A percentile compares a stretch with the other conserved stretches of the same genome.
Evolutionary conservation across 2,888 invertebrate genomes (phyloP).

Genomic region (Drepanosiphum platanoidis): DNA sequence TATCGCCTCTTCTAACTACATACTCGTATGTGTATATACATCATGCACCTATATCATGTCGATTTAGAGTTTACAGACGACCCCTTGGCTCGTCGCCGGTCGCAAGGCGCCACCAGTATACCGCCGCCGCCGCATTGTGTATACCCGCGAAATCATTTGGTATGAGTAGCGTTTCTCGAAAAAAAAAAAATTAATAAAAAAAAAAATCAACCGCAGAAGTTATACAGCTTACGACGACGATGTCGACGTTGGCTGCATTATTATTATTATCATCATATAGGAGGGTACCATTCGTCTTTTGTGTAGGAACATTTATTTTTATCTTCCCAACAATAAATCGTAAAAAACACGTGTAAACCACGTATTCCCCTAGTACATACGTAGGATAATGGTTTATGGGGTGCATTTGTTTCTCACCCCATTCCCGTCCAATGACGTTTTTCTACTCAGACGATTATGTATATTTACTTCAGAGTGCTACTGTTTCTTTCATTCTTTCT

Average conservation of each 20-base stretch:
- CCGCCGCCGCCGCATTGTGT: background rate
- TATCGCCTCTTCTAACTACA: too few species aligned
- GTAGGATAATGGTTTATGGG: background rate
- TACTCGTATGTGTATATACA: too few species aligned
- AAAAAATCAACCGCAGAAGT: background rate
- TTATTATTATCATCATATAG: background rate
- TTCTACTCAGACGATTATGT: background rate
- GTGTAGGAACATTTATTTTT: background rate
- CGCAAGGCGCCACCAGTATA: background rate
- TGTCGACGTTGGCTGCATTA: background rate
- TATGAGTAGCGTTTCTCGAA: background rate
- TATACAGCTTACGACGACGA: too few species aligned
- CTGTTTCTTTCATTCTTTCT: too few species aligned
- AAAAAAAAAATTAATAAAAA: background rate
- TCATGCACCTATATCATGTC: too few species aligned
- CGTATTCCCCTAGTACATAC: background rate
- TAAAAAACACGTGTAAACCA: background rate
- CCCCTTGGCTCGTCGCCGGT: background rate
- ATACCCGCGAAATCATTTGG: background rate
- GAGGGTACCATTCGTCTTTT: background rate
- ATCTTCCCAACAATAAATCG: background rate
- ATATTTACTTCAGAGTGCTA: background rate
- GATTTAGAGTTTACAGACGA: background rate
- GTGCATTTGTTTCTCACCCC: background rate
- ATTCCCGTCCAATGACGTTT: background rate